A percentile compares a stretch with the other conserved stretches of the same genome.
phyloP scores from a whole-genome alignment of 2,888 invertebrate species.

The Diarsia rubi region DNA sequence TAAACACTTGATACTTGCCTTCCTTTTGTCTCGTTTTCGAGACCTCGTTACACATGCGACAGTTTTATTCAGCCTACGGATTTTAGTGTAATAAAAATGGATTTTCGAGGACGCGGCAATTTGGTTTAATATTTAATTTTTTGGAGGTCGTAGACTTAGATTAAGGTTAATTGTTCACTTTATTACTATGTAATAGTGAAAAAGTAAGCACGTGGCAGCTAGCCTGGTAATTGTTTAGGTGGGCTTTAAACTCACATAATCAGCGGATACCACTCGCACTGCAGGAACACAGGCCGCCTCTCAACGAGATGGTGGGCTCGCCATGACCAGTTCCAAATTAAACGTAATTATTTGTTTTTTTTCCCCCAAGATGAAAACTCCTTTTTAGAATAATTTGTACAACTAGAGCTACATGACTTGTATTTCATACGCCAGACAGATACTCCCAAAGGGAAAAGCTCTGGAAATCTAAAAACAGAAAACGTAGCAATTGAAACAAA shows the following conservation, averaged over 20 bases:
- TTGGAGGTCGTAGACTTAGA: background rate
- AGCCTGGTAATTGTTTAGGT: background rate
- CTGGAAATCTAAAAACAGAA: conserved; percentile 30
- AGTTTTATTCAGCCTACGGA: conserved; percentile 40
- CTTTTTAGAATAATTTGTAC: background rate
- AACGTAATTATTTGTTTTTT: too few relatives aligned
- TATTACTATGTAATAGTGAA: background rate
- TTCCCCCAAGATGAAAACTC: too few relatives aligned
- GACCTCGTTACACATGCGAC: conserved; percentile 36
- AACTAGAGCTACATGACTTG: background rate
- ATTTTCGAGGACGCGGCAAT: conserved; percentile 3
- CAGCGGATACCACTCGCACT: too few relatives aligned
- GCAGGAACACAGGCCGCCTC: too few relatives aligned
- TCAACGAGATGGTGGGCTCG: too few relatives aligned
- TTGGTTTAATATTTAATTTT: background rate
- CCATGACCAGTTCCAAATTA: too few relatives aligned
- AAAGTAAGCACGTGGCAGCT: too few relatives aligned
- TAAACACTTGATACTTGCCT: conserved; percentile 70
- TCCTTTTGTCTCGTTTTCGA: conserved; percentile 60
- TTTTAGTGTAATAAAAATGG: conserved; percentile 16
- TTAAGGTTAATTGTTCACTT: conserved; percentile 3
- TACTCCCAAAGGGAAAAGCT: background rate
- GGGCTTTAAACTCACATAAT: too few relatives aligned
- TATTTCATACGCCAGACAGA: background rate
- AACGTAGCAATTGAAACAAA: conserved; percentile 40